Percentiles rank a stretch among this genome's conserved stretches.
Evolutionary conservation across 2,797 vertebrate genomes (phyloP).

Genomic region (Anguilla marmorata): DNA sequence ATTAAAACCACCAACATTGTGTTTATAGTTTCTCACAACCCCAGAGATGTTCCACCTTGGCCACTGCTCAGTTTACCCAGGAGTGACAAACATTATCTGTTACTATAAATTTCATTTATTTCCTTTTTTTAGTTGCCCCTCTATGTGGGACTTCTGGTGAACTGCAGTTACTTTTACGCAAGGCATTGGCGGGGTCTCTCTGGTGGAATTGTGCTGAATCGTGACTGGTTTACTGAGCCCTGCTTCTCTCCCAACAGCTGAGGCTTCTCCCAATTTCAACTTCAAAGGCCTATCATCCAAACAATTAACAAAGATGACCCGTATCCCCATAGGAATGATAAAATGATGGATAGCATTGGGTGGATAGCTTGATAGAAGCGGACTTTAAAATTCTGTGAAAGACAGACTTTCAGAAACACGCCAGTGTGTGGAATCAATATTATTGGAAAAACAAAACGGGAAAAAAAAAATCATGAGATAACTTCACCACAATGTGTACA

Average conservation of each 20-base stretch:
- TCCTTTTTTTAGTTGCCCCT: background rate
- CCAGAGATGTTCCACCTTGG: background rate
- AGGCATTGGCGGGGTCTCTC: background rate
- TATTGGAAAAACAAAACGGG: background rate
- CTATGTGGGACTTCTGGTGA: background rate
- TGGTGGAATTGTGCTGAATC: background rate
- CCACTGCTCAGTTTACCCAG: too few relatives aligned
- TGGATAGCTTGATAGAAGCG: background rate
- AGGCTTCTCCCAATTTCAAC: background rate
- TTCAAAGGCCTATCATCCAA: constrained; percentile 1
- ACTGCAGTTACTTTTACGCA: too few relatives aligned
- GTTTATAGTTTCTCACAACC: background rate
- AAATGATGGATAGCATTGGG: background rate
- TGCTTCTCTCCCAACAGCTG: background rate
- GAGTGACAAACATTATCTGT: background rate
- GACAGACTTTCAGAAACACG: background rate
- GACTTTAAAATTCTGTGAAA: background rate
- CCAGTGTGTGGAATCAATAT: background rate
- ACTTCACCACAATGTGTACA: background rate
- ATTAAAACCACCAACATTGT: background rate
- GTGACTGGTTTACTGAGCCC: background rate
- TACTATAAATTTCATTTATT: background rate
- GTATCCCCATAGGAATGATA: background rate
- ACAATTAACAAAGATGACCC: background rate
- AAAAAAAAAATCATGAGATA: background rate